These are phyloP conservation scores for Callosobruchus maculatus DNA, from an alignment of 2,888 invertebrate species.

Conservation along the genomic window DNA sequence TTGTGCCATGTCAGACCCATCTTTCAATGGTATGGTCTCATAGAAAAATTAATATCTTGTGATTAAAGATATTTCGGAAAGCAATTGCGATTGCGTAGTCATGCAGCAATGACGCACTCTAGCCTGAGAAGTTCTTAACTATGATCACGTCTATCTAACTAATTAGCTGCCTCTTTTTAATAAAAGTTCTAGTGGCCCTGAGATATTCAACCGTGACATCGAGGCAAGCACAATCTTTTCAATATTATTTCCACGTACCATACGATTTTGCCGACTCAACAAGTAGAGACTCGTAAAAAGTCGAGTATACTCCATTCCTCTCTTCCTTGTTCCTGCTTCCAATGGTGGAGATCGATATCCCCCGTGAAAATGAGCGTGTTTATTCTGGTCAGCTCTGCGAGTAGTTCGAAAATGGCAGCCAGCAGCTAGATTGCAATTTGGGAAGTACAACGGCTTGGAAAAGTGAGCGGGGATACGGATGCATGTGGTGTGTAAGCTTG, in stretches of 20 bases:
- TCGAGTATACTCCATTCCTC: background rate
- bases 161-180: background rate
- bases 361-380: slow-evolving; percentile 28
- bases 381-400: slow-evolving; percentile 42
- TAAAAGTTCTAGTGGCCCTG: background rate
- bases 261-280: background rate
- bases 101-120: too few relatives aligned
- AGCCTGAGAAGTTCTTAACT: too few relatives aligned
- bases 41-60: too few relatives aligned
- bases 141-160: too few relatives aligned
- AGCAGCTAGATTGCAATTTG: slow-evolving; percentile 48
- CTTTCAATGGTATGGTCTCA: too few relatives aligned
- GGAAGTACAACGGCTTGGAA: slow-evolving; percentile 49
- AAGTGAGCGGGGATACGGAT: too few relatives aligned
- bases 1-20: too few relatives aligned
- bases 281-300: background rate
- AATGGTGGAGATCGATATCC: background rate
- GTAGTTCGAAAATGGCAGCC: slow-evolving; percentile 32
- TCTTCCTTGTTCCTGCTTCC: background rate
- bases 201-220: background rate
- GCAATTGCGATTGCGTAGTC: too few relatives aligned
- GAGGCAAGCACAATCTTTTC: background rate
- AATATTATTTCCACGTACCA: background rate
- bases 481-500: too few relatives aligned
- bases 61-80: too few relatives aligned